Conservation (phyloP, 2,888 invertebrate genomes). For the Amorpha juglandis region DNA sequence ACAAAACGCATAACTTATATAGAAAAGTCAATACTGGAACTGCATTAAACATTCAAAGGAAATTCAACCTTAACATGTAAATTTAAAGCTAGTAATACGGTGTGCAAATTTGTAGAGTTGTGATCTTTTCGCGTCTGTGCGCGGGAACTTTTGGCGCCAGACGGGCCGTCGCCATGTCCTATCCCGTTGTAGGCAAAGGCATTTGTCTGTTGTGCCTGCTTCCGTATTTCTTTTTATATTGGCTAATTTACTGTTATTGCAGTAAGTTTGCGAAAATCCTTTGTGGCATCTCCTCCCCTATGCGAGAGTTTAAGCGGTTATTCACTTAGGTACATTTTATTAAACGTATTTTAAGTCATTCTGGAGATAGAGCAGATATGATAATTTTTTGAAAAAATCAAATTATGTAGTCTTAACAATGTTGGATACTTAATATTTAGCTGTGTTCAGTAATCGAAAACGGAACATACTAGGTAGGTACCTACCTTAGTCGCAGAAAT, state of each 20-base stretch:
- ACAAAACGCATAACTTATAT: constrained; percentile 45
- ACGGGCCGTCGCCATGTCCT: constrained; percentile 68
- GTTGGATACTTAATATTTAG: too few relatives aligned
- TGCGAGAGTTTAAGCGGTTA: constrained; percentile 39
- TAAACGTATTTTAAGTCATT: not conserved
- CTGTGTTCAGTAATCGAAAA: too few relatives aligned
- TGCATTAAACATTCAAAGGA: constrained; percentile 34
- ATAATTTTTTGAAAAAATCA: too few relatives aligned
- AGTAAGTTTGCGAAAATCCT: constrained; percentile 56
- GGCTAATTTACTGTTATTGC: constrained; percentile 73
- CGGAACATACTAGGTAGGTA: too few relatives aligned
- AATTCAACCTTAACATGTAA: not conserved
- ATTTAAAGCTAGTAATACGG: constrained; percentile 19
- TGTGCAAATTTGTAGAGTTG: constrained; percentile 30
- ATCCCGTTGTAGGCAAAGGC: constrained; percentile 57
- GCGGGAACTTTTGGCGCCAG: constrained; percentile 66
- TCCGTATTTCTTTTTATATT: constrained; percentile 67
- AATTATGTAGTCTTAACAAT: too few relatives aligned
- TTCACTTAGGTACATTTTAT: constrained; percentile 6
- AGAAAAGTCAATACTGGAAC: constrained; percentile 55
- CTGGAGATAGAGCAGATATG: not conserved
- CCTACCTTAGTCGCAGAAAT: too few relatives aligned
- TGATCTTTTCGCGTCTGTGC: constrained; percentile 47
- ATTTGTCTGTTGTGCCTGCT: constrained; percentile 60
- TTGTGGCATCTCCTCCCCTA: constrained; percentile 46